Evolutionary conservation across 2,113 vertebrate species (phyloP), one percentile per base, ranked within the genome.

Genomic region (Poecile atricapillus): DNA sequence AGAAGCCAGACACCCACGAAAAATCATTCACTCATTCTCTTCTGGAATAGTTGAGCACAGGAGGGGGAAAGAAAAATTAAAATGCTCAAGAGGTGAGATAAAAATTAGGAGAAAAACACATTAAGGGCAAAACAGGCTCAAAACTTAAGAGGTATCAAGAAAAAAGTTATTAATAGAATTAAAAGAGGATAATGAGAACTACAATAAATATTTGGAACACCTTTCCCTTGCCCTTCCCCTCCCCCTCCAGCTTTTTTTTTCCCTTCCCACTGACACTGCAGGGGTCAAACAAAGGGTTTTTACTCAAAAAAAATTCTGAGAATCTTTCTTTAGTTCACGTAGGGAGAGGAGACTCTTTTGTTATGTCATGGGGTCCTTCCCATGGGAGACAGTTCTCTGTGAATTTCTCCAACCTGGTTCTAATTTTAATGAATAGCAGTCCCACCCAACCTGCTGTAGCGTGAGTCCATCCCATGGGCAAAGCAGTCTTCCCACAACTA

Each of bases 371-470:
- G 14, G 7, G 11, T 52, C 23, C 31, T 79, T 64, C 14, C 24
- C 31, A 78, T 5, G 15, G 47, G 11, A 78, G 23, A n/a, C 24
- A 23, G 18, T 52, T 78, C 24, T 28, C 31, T n/a, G 24, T 28
- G 14, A 78, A 64, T 17, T 78, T 53, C 37, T 52, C 19, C 37
- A 64, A 27, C 0, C 0, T 18, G 4, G 31, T 14, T 35, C 6
- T 28, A 28, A 64, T 53, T 52, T 53, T 63, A 24, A 22, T 1
- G 1, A 43, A 2, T 10, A 63, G 35, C 23, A 52, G 46, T 50
- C 30, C 23, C 5, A 0, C 30, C 37, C 2, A 0, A 63, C 24
- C 30, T 63, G 37, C 59, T 41, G 35, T 9, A 49, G 39, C 0
- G 0, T 14, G 47, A 64, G 18, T 43, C 9, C 8, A 14, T 43